phyloP scores from a whole-genome alignment of 2,113 vertebrate species.

The Acrocephalus arundinaceus region DNA sequence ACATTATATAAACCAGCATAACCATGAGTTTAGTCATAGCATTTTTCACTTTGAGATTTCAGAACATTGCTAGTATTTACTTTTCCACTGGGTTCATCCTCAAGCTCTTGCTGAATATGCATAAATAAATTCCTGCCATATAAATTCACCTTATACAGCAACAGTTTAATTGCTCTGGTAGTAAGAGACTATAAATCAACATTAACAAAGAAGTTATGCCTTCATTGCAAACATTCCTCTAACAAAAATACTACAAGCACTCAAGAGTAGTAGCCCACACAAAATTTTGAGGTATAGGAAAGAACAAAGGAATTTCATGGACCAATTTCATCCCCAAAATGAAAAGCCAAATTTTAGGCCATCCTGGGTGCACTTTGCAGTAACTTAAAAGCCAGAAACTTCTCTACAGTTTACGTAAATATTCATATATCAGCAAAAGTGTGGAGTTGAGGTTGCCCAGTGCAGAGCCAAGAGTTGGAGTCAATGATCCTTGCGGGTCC shows the following conservation, averaged over 20 bases:
- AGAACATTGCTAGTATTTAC: neutral
- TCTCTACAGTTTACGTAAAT: neutral
- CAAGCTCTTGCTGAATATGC: neutral
- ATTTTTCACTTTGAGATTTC: slow-evolving; percentile 1
- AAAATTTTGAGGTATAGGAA: neutral
- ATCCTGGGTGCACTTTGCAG: neutral
- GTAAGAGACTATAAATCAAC: neutral
- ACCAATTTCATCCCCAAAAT: neutral
- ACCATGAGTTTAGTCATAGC: neutral
- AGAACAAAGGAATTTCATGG: neutral
- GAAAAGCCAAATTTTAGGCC: neutral
- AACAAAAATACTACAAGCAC: neutral
- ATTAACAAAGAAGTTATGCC: neutral
- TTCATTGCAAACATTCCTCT: neutral
- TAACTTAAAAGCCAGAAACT: neutral
- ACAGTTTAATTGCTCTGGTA: neutral
- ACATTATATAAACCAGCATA: neutral
- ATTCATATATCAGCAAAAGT: neutral
- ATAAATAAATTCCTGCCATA: neutral
- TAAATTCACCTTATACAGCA: neutral
- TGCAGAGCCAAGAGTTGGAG: neutral
- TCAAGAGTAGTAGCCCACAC: neutral
- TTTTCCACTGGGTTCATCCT: neutral
- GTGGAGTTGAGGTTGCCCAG: neutral
- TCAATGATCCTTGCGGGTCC: neutral